Percentiles rank a stretch among this genome's conserved stretches.
These are phyloP conservation scores for Plebejus melissa DNA, from an alignment of 2,888 invertebrate species.

Conservation along the genomic window DNA sequence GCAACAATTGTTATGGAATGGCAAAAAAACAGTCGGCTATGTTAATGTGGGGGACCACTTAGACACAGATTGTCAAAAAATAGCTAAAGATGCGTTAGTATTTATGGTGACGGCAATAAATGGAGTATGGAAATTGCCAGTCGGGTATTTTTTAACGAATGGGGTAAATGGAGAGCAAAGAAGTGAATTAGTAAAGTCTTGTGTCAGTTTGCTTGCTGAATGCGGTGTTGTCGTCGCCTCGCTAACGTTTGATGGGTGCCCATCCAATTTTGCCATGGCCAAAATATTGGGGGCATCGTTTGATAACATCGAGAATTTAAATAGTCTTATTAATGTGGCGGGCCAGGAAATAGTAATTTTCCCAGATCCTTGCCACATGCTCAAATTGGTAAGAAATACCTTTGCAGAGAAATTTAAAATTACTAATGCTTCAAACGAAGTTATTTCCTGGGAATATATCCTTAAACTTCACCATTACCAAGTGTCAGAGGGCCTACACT, in stretches of 20 bases:
- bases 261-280: constrained; percentile 12
- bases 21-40: constrained; percentile 9
- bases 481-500: no score
- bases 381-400: no score
- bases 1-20: constrained; percentile 2
- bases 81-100: constrained; percentile 19
- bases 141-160: constrained; percentile 15
- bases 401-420: no score
- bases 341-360: not conserved
- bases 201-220: not conserved
- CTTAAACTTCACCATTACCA: no score
- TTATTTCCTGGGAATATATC: no score
- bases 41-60: not conserved
- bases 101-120: constrained; percentile 14
- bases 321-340: not conserved
- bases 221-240: not conserved
- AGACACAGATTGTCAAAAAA: not conserved
- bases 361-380: not conserved
- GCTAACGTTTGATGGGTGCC: not conserved
- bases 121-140: not conserved
- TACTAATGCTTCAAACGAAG: no score
- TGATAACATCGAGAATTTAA: not conserved
- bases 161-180: constrained; percentile 3
- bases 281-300: not conserved
- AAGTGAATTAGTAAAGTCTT: not conserved